Evolutionary conservation across 1,140 invertebrate genomes (phyloP), one percentile per base, ranked within the genome.

Genomic region (Aricia agestis): DNA sequence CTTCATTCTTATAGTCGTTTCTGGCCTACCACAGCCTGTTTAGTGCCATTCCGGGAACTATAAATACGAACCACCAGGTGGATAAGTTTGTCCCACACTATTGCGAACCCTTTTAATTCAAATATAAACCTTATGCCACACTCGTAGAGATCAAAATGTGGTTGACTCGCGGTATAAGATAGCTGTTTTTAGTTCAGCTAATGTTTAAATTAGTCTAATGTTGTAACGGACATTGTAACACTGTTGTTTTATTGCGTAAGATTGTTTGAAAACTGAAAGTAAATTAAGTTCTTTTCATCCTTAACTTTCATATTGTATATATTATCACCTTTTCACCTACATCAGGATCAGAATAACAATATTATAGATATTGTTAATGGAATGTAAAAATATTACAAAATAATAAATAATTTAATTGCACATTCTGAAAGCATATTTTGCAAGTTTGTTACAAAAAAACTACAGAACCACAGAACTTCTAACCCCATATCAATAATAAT

Each of bases 21-120:
- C 18, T 11, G 19, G 59, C 59, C 59, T 25, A 31, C 59, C 59
- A 63, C 59, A 63, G 18, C 59, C 59, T 25, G 18, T 59, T 63
- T 11, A 63, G 69, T 70, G 70, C 65, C 70, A 67, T 78, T 78
- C 76, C 61, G 69, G 63, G 76, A 75, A 78, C 52, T 70, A 70
- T 74, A 71, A 75, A 71, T 63, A 59, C 18, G 71, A 65, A 59
- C 70, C 76, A 59, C 70, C 76, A 78, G 76, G 74, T 78, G 76
- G 74, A 61, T 68, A 69, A 69, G 66, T 72, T 67, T 71, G 71
- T 74, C 68, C 58, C 66, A 52, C 58, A 67, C 69, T 68, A 59
- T 59, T 19, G 59, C 59, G 19, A 63, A 63, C 69, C 57, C 66
- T 61, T 45, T 32, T 17, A 31, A 63, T 18, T 25, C 18, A 6